Percentiles rank a stretch among this genome's conserved stretches.
These are phyloP conservation scores for Scomber scombrus DNA, from an alignment of 2,113 vertebrate species.

Conservation along the genomic window DNA sequence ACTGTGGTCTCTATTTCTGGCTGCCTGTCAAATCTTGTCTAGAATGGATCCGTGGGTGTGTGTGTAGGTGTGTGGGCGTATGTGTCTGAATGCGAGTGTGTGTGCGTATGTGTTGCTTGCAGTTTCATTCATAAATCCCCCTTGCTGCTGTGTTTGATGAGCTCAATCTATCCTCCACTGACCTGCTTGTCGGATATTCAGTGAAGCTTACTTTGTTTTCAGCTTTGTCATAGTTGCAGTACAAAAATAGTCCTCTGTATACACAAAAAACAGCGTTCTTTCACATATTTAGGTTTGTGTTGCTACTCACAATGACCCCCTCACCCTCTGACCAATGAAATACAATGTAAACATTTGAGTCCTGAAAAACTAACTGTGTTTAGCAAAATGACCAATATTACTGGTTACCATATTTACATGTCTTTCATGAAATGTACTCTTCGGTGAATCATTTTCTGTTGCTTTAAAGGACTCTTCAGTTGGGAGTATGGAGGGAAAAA, in stretches of 20 bases:
- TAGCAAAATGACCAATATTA: background rate
- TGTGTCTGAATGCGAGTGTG: slow-evolving; percentile 26
- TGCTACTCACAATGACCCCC: background rate
- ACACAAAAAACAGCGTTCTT: background rate
- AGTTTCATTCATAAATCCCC: slow-evolving; percentile 78
- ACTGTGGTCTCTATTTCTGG: slow-evolving; percentile 73
- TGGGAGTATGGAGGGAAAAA: background rate
- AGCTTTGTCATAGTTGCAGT: slow-evolving; percentile 19
- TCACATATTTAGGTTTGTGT: background rate
- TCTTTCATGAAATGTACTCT: background rate
- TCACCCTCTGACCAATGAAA: background rate
- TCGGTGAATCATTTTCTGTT: background rate
- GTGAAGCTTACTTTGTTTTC: slow-evolving; percentile 22
- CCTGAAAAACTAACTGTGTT: background rate
- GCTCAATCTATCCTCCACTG: slow-evolving; percentile 30
- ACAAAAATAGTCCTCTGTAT: background rate
- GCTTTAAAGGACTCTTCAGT: background rate
- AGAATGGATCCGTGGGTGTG: slow-evolving; percentile 41
- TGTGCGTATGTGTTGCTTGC: background rate
- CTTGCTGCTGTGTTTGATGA: slow-evolving; percentile 23
- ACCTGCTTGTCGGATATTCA: slow-evolving; percentile 35
- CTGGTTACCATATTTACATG: background rate
- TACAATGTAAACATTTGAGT: background rate
- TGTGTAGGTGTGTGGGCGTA: slow-evolving; percentile 7
- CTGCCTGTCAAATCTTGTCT: slow-evolving; percentile 62